Evolutionary conservation across 2,888 invertebrate genomes (phyloP).

Genomic region (Pristionchus fissidentatus): DNA sequence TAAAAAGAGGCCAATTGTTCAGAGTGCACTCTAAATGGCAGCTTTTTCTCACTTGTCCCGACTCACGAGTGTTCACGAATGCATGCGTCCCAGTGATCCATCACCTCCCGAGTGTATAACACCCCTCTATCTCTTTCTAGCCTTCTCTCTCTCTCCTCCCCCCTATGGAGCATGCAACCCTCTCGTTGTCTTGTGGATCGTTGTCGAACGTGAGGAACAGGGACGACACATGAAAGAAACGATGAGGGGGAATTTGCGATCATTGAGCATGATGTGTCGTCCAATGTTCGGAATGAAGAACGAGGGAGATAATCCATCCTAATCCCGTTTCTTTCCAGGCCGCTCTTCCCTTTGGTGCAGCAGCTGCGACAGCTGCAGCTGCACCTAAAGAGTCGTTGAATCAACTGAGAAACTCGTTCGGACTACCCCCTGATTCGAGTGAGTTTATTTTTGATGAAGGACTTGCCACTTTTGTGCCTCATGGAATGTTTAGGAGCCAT

Average conservation of each 20-base stretch:
- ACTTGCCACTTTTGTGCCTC: not conserved
- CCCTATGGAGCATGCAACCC: too few species aligned
- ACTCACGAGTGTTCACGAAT: too few species aligned
- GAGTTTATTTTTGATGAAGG: not conserved
- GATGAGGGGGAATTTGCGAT: not conserved
- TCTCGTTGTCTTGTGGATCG: not conserved
- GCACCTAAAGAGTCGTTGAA: conserved; percentile 65
- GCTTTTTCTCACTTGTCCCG: too few species aligned
- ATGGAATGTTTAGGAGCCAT: not conserved
- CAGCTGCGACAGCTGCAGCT: conserved; percentile 47
- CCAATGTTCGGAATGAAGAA: too few species aligned
- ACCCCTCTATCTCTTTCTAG: too few species aligned
- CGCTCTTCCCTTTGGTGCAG: conserved; percentile 60
- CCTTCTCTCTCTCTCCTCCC: too few species aligned
- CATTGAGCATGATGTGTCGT: too few species aligned
- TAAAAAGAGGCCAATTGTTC: too few species aligned
- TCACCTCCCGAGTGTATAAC: too few species aligned
- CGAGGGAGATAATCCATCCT: too few species aligned
- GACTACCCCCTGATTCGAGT: conserved; percentile 29
- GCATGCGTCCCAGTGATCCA: too few species aligned
- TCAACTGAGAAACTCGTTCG: conserved; percentile 70
- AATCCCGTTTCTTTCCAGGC: conserved; percentile 55
- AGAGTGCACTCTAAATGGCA: too few species aligned
- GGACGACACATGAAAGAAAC: not conserved
- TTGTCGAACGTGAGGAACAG: not conserved